Percentiles rank a stretch among this genome's conserved stretches.
These are phyloP conservation scores for Orcinus orca DNA, from an alignment of 2,113 vertebrate genomes.

Conservation along the genomic window DNA sequence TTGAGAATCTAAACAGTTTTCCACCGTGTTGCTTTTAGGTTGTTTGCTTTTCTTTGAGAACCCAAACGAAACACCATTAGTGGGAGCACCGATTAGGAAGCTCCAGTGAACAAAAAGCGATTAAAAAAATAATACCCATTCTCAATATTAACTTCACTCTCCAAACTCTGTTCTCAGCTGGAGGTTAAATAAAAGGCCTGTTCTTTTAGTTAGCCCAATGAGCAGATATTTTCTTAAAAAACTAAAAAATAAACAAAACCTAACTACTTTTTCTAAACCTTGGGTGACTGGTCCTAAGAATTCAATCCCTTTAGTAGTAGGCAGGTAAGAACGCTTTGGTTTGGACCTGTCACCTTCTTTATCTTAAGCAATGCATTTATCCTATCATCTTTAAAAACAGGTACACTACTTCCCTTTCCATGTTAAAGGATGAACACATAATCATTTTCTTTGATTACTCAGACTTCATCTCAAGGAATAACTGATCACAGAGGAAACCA, in stretches of 20 bases:
- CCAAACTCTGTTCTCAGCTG: neutral
- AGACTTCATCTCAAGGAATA: neutral
- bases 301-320: neutral
- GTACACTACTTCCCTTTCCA: neutral
- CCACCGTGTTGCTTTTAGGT: neutral
- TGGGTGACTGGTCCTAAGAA: neutral
- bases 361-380: neutral
- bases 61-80: neutral
- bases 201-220: neutral
- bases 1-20: neutral
- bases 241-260: neutral
- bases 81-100: neutral
- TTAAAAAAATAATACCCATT: neutral
- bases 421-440: neutral
- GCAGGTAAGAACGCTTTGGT: neutral
- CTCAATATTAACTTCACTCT: neutral
- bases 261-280: neutral
- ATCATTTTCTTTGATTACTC: neutral
- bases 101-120: neutral
- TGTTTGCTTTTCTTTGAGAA: slow-evolving; percentile 24
- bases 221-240: neutral
- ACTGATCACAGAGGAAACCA: neutral
- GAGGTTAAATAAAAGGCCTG: neutral
- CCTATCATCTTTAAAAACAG: neutral
- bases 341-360: neutral